These are phyloP conservation scores for Scotopteryx bipunctaria DNA, from an alignment of 2,888 invertebrate species.

Conservation along the genomic window DNA sequence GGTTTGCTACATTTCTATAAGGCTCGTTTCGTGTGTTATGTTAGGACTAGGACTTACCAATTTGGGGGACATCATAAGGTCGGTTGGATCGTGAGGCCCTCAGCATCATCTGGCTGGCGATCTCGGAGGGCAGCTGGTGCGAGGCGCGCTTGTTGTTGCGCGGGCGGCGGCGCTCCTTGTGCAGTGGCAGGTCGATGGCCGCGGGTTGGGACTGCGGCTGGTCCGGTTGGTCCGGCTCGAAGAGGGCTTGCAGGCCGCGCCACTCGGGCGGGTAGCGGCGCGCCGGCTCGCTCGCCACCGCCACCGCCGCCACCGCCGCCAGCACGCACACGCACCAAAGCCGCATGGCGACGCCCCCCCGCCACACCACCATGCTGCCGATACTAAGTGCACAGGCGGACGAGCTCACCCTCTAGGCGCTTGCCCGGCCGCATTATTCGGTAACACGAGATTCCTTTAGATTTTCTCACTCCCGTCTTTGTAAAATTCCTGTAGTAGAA, in stretches of 20 bases:
- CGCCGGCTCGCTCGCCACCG: slow-evolving; percentile 65
- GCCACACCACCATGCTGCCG: slow-evolving; percentile 68
- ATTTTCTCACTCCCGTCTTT: slow-evolving; percentile 43
- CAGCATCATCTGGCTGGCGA: slow-evolving; percentile 90
- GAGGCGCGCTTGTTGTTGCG: slow-evolving; percentile 67
- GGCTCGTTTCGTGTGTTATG: too few relatives aligned
- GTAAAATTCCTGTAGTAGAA: neutral
- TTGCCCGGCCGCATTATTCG: slow-evolving; percentile 76
- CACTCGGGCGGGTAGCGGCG: too few relatives aligned
- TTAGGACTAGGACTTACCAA: slow-evolving; percentile 86
- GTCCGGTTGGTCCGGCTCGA: too few relatives aligned
- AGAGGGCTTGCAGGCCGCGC: slow-evolving; percentile 69
- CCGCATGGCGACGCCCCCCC: slow-evolving; percentile 70
- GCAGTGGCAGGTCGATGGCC: slow-evolving; percentile 54
- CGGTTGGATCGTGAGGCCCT: slow-evolving; percentile 89
- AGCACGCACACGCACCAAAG: slow-evolving; percentile 72
- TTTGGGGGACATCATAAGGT: slow-evolving; percentile 93
- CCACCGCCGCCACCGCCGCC: slow-evolving; percentile 68
- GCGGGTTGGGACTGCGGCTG: slow-evolving; percentile 62
- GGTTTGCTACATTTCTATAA: too few relatives aligned
- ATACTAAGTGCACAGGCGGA: slow-evolving; percentile 72
- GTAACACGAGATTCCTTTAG: slow-evolving; percentile 40
- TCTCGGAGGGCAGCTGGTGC: slow-evolving; percentile 77
- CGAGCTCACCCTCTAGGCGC: slow-evolving; percentile 65
- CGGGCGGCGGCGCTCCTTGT: slow-evolving; percentile 66